Evolutionary conservation across 1,140 invertebrate species (phyloP).

Genomic region (Nylanderia fulva): DNA sequence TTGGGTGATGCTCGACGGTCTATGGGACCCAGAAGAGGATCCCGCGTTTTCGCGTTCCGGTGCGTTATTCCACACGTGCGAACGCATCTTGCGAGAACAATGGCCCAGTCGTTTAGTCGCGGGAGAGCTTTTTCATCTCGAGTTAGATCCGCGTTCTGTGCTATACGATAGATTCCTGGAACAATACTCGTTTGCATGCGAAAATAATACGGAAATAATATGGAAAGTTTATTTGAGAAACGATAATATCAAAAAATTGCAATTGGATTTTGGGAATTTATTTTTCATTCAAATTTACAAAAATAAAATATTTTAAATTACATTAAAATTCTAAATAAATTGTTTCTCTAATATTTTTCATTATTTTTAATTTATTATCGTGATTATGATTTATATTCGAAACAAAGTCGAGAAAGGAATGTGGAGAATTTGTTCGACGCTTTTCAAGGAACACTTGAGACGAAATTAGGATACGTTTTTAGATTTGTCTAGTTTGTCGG

Average conservation of each 20-base stretch:
- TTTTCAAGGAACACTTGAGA: neutral
- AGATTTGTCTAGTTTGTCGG: slow-evolving; percentile 62
- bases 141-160: slow-evolving; percentile 60
- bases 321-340: neutral
- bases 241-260: too few relatives aligned
- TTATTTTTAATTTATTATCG: neutral
- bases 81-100: slow-evolving; percentile 76
- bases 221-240: slow-evolving; percentile 54
- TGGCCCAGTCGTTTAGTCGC: slow-evolving; percentile 60
- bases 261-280: neutral
- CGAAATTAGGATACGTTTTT: neutral
- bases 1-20: slow-evolving; percentile 21
- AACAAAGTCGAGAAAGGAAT: neutral
- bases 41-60: slow-evolving; percentile 52
- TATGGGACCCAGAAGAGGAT: slow-evolving; percentile 32
- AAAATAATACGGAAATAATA: slow-evolving; percentile 72
- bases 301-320: slow-evolving; percentile 2
- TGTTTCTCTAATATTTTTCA: neutral
- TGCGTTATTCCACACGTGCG: slow-evolving; percentile 71
- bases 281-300: neutral
- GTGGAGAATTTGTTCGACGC: neutral
- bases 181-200: slow-evolving; percentile 64
- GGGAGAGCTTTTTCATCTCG: slow-evolving; percentile 60
- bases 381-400: neutral
- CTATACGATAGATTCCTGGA: slow-evolving; percentile 64